Conservation (phyloP, 2,113 vertebrate genomes). For the Athene noctua region DNA sequence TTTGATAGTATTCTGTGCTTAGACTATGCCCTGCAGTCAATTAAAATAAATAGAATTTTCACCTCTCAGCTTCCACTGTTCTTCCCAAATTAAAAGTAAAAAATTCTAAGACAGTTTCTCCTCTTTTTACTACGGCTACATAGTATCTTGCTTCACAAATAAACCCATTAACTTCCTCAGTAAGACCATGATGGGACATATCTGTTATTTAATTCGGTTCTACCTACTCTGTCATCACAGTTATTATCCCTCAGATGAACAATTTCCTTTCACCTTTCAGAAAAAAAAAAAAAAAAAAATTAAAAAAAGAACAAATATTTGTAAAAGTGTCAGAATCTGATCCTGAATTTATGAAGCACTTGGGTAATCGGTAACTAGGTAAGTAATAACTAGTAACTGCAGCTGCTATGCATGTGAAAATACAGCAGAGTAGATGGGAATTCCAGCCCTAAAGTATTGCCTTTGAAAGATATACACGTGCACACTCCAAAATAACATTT, state of each 20-base stretch:
- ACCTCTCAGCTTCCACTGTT: not conserved
- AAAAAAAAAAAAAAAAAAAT: not conserved
- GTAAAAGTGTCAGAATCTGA: not conserved
- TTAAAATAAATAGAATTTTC: not conserved
- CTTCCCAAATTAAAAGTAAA: not conserved
- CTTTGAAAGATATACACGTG: not conserved
- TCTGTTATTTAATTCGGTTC: not conserved
- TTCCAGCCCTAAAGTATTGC: not conserved
- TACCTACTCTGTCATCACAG: not conserved
- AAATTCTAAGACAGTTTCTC: not conserved
- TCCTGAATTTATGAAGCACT: not conserved
- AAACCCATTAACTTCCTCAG: not conserved
- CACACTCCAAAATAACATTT: not conserved
- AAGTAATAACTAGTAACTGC: not conserved
- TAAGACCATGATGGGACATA: not conserved
- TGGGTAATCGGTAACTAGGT: not conserved
- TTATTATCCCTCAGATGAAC: not conserved
- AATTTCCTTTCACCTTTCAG: not conserved
- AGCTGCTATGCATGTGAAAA: not conserved
- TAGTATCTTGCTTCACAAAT: not conserved
- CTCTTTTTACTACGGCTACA: not conserved
- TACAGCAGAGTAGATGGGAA: not conserved
- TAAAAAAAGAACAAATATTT: not conserved
- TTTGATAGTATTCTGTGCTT: not conserved
- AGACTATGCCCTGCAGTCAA: not conserved